Base-by-base conservation (phyloP, 2,888 invertebrate species). In the Patella depressa region DNA sequence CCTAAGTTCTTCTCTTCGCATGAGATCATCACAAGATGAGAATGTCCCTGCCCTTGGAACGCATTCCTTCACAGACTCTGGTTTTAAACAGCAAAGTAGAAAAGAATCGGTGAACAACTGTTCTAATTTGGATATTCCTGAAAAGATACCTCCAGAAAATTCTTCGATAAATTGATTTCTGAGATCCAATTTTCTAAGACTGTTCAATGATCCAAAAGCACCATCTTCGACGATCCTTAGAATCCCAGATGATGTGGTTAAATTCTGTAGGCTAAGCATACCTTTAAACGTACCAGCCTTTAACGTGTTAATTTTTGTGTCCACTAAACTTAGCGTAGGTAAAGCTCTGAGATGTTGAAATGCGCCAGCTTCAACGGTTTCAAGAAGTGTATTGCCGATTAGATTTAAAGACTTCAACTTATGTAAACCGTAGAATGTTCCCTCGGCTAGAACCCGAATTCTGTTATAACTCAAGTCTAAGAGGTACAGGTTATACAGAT, bases 11-110 rank as follows among this genome's bases (percentile, higher is more conserved):
- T 79, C 69, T 12, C 80, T 79, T 59, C 79, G 76, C 77, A 85
- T 80, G 1, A 85, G 79, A 73, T 85, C 82, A 34, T 78, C 78
- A 76, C 85, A 85, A 14, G 84, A 83, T 24, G 82, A 80, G 72
- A 84, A 72, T 55, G 71, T 57, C 69, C 79, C 73, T 45, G 83
- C 80, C 71, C 81, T 77, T 65, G 82, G 55, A 65, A 57, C 14
- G 75, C 79, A 77, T 15, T 14, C 54, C 11, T 17, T 9, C 19
- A 71, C n/a, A 14, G 76, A 59, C 57, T 74, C 71, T 45, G 74
- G 53, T 53, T 74, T 74, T 11, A 74, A 53, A 54, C 78, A 81
- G 59, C 78, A 77, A 14, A 79, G 71, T 9, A 45, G 69, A 17
- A 59, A 77, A 3, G 55, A 59, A 12, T 79, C 77, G 0, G 75